These are phyloP conservation scores for Tricholaema leucomelas DNA, from an alignment of 2,113 vertebrate species.

Conservation along the genomic window DNA sequence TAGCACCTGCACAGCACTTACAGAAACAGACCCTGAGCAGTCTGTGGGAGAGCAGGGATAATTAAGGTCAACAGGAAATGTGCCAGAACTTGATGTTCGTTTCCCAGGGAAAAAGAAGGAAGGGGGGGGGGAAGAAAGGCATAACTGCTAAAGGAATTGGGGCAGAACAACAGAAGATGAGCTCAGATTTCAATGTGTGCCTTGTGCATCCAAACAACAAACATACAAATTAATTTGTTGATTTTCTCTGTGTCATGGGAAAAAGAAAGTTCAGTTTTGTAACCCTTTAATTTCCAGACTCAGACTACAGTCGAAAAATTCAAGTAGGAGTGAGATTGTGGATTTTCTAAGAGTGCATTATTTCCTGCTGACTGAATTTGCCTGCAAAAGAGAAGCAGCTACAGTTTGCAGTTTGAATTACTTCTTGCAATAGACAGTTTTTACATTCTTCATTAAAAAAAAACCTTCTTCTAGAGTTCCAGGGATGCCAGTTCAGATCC, in stretches of 20 bases:
- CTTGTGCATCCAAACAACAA: slow-evolving; percentile 17
- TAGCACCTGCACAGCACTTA: slow-evolving; percentile 12
- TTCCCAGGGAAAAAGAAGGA: slow-evolving; percentile 17
- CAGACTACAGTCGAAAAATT: slow-evolving; percentile 12
- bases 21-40: not conserved
- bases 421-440: not conserved
- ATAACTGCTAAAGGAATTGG: slow-evolving; percentile 7
- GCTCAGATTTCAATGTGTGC: not conserved
- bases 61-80: slow-evolving; percentile 40
- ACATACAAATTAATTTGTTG: slow-evolving; percentile 16
- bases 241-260: slow-evolving; percentile 45
- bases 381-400: not conserved
- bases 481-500: not conserved
- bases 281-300: slow-evolving; percentile 4
- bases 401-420: not conserved
- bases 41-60: slow-evolving; percentile 27
- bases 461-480: not conserved
- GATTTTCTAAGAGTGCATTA: slow-evolving; percentile 17
- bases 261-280: slow-evolving; percentile 21
- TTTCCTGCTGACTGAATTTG: slow-evolving; percentile 8
- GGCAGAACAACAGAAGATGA: slow-evolving; percentile 39
- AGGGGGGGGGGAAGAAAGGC: rapidly evolving
- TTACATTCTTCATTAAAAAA: not conserved
- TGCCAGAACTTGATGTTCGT: slow-evolving; percentile 46
- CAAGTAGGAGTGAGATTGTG: not conserved